Evolutionary conservation across 2,797 vertebrate species (phyloP).

Genomic region (Cirrhinus mrigala): DNA sequence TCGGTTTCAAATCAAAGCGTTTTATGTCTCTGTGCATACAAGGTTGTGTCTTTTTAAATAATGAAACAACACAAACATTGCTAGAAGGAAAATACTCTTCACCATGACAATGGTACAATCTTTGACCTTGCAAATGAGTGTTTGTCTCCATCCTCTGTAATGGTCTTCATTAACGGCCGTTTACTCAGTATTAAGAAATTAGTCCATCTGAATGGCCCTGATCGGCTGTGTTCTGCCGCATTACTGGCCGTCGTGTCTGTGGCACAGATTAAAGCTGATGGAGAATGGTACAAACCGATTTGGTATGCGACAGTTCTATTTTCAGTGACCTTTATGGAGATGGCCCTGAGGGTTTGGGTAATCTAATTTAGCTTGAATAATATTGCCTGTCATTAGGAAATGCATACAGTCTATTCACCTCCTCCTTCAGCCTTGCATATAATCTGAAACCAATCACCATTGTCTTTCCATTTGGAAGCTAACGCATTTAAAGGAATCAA

Average conservation of each 20-base stretch:
- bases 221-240: constrained; percentile 2
- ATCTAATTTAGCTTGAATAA: constrained; percentile 78
- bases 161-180: constrained; percentile 3
- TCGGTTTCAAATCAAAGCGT: background rate
- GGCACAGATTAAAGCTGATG: constrained; percentile 41
- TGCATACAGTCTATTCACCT: constrained; percentile 66
- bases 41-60: background rate
- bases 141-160: constrained; percentile 4
- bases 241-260: background rate
- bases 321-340: constrained; percentile 72
- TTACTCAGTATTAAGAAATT: constrained; percentile 15
- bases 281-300: constrained; percentile 49
- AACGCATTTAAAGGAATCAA: constrained; percentile 10
- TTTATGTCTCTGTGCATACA: background rate
- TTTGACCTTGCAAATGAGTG: constrained; percentile 26
- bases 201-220: constrained; percentile 11
- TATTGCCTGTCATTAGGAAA: constrained; percentile 74
- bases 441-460: constrained; percentile 74
- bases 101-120: background rate
- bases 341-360: constrained; percentile 66
- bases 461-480: constrained; percentile 59
- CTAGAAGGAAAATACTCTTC: background rate
- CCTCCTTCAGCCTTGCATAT: constrained; percentile 67
- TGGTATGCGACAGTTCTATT: constrained; percentile 63
- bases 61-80: background rate